A percentile compares a stretch with the other conserved stretches of the same genome.
These are phyloP conservation scores for Malacoraja senta DNA, from an alignment of 2,797 vertebrate species.

Conservation along the genomic window DNA sequence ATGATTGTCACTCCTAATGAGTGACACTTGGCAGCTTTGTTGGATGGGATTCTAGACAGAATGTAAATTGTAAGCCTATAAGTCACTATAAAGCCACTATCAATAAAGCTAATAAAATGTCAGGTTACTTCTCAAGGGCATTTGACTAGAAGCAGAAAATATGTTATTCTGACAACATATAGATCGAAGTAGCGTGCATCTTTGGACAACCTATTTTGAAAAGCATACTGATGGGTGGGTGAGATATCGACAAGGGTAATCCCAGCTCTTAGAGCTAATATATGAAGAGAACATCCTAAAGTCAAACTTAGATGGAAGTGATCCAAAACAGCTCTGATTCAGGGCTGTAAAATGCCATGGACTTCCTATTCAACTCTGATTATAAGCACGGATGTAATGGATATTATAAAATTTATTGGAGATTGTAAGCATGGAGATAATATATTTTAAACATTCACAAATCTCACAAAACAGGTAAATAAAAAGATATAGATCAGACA, in stretches of 20 bases:
- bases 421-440: background rate
- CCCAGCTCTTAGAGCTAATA: background rate
- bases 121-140: constrained; percentile 26
- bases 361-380: too few species aligned
- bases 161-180: background rate
- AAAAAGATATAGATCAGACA: background rate
- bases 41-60: background rate
- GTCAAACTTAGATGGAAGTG: background rate
- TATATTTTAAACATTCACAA: background rate
- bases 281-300: background rate
- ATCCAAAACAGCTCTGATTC: background rate
- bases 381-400: too few species aligned
- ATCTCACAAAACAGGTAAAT: background rate
- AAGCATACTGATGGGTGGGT: background rate
- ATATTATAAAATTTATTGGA: too few species aligned
- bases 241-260: background rate
- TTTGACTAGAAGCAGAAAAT: background rate
- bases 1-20: constrained; percentile 30
- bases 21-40: constrained; percentile 24
- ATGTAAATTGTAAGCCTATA: constrained; percentile 18
- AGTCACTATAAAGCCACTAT: constrained; percentile 1
- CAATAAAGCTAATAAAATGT: constrained; percentile 31
- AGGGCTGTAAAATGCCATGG: background rate
- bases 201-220: background rate
- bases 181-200: background rate